Base-by-base conservation (phyloP, 2,797 vertebrate genomes). In the Eremophila alpestris region DNA sequence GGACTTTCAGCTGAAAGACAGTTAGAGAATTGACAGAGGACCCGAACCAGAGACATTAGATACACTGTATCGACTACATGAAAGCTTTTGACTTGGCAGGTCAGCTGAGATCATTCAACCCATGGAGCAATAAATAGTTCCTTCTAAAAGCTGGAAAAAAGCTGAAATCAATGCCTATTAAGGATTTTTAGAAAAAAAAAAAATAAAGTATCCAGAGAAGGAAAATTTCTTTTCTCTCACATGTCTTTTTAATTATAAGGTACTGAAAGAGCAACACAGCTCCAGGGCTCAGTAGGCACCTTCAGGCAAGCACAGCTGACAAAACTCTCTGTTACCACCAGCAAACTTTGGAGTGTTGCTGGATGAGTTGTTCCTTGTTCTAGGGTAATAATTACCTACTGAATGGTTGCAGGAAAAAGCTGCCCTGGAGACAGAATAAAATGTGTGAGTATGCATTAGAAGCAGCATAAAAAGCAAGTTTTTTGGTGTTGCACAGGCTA, bases 131-230 rank as follows among this genome's bases (percentile, higher is more conserved):
- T 82, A 97, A 93, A 87, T 74, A 84, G 69, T 91, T 94, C 90
- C 89, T 78, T 60, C 90, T 92, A 94, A 94, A 96, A 87, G 76
- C 51, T 56, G 69, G 62, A 10, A 41, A 82, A 87, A 94, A 48
- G 34, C 48, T 92, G 81, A 92, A 93, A 97, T 97, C 96, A 93
- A 97, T 97, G 93, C 21, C 83, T 89, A 58, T 96, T 94, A 77
- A 96, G 92, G 51, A 60, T 46, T 93, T 90, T 11, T 5, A 78
- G 27, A 1, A 2, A 26, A 59, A 10, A 13, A 41, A 84, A 81
- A 80, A 91, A n/a, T n/a, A 62, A 95, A 75, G n/a, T 34, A 18
- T 79, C 80, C 70, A 91, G 21, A 76, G 73, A 60, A 85, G 22
- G 67, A 91, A 89, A 90, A 78, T 89, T 94, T 90, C 60, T 94